These are phyloP conservation scores for Oryzias woworae DNA, from an alignment of 2,113 vertebrate genomes.

Conservation along the genomic window DNA sequence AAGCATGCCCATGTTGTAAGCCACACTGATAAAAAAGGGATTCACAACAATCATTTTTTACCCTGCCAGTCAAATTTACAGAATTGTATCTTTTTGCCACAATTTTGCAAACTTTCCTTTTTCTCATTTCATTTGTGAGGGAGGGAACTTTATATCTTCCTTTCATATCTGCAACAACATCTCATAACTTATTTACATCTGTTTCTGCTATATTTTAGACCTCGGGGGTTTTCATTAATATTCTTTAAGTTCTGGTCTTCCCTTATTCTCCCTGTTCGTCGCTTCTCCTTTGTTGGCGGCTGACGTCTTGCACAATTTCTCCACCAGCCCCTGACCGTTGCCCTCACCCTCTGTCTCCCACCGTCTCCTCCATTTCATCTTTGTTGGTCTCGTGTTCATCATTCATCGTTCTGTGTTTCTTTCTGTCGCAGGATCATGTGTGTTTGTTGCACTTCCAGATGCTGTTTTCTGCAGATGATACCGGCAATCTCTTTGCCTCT, in stretches of 20 bases:
- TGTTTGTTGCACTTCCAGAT: conserved; percentile 15
- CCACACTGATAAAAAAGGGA: conserved; percentile 52
- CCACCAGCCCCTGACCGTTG: conserved; percentile 33
- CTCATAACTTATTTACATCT: conserved; percentile 17
- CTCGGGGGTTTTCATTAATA: conserved; percentile 58
- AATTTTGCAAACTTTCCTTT: conserved; percentile 29
- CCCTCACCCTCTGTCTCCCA: conserved; percentile 15
- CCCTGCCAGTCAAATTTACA: conserved; percentile 41
- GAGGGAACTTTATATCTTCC: conserved; percentile 42
- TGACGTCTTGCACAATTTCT: conserved; percentile 28
- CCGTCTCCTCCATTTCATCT: conserved; percentile 35
- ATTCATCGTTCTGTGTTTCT: neutral
- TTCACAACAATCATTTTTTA: conserved; percentile 49
- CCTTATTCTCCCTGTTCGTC: conserved; percentile 52
- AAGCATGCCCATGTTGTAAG: conserved; percentile 36
- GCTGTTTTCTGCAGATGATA: conserved; percentile 61
- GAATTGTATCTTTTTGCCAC: conserved; percentile 48
- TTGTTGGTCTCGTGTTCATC: conserved; percentile 13
- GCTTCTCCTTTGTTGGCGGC: conserved; percentile 16
- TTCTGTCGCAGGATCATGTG: conserved; percentile 32
- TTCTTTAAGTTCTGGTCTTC: conserved; percentile 62
- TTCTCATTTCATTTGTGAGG: conserved; percentile 22
- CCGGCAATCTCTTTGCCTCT: conserved; percentile 64
- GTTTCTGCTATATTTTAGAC: conserved; percentile 38
- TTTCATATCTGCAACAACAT: conserved; percentile 56